Conservation (phyloP, 2,797 vertebrate genomes). For the Oryzias sinensis region DNA sequence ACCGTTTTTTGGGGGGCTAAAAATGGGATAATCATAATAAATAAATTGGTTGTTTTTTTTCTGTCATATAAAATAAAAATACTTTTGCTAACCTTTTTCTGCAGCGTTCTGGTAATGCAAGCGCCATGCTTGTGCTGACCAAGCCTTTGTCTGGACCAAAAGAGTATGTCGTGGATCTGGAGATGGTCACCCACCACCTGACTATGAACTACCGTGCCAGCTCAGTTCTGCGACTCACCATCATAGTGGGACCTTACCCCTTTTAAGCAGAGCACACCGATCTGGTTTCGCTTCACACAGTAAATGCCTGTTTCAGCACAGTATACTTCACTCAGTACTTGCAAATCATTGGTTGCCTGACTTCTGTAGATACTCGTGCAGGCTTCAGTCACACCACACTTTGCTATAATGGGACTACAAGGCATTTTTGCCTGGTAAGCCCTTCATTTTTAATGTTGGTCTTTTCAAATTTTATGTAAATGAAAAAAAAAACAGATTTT, state of each 20-base stretch:
- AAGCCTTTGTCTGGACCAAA: constrained; percentile 88
- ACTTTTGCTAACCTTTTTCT: constrained; percentile 4
- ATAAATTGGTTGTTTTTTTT: not conserved
- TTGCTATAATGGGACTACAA: constrained; percentile 47
- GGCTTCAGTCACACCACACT: constrained; percentile 30
- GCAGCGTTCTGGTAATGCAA: constrained; percentile 90
- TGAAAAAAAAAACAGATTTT: constrained; percentile 10
- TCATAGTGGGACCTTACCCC: constrained; percentile 91
- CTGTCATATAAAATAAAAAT: too few species aligned
- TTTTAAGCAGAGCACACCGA: constrained; percentile 78
- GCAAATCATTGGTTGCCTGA: constrained; percentile 33
- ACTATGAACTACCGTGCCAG: constrained; percentile 89
- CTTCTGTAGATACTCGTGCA: constrained; percentile 6
- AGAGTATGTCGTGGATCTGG: constrained; percentile 93
- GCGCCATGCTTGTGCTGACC: constrained; percentile 94
- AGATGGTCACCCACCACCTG: constrained; percentile 94
- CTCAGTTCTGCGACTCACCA: constrained; percentile 91
- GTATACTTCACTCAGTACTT: constrained; percentile 49
- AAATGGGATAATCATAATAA: too few species aligned
- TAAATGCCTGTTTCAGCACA: constrained; percentile 51
- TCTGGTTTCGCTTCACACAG: constrained; percentile 53
- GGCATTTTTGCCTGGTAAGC: constrained; percentile 43
- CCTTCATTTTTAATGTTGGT: constrained; percentile 18
- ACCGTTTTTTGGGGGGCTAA: too few species aligned
- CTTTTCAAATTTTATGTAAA: constrained; percentile 15